Evolutionary conservation across 2,113 vertebrate species (phyloP), one percentile per base, ranked within the genome.

Genomic region (Choloepus hoffmanni): DNA sequence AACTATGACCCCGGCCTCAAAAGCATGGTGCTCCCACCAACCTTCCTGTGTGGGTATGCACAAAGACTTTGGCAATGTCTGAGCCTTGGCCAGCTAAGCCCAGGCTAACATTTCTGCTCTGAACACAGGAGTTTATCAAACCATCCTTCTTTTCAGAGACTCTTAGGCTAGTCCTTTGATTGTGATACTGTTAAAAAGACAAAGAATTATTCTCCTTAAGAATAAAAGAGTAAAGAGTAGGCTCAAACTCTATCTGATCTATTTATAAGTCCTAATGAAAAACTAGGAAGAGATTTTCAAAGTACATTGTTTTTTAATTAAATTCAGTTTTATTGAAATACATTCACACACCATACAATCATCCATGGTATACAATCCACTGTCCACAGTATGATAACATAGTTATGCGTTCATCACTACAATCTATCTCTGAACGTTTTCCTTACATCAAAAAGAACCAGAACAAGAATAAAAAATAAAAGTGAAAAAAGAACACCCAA

Each of bases 261-360:
- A 23, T 18, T 50, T 72, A 70, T 12, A 24, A 23, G 23, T 14
- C 26, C 36, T 60, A 74, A 67, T 9, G n/a, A 90, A 93, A 78
- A 93, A 67, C 78, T 19, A 86, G 73, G 45, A 63, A 95, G 78
- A 63, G 43, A 67, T 58, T 92, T 85, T 72, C n/a, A 76, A 91
- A 83, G 45, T 53, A 13, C 9, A 45, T 60, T 94, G 87, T 21
- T 14, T 36, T 36, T 36, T 36, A 36, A 36, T 36, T 36, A 36
- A 36, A 36, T 36, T 36, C 36, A 36, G 36, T 36, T 36, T 36
- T 36, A 36, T 36, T 36, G 36, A 36, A 36, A 36, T 36, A 36
- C 36, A 36, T 36, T 36, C 36, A 36, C 36, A 36, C 36, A 36
- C 36, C 36, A 36, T 36, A 36, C 36, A 36, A 36, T 36, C 36